phyloP scores from a whole-genome alignment of 2,888 invertebrate genomes.

The Pollenia angustigena region DNA sequence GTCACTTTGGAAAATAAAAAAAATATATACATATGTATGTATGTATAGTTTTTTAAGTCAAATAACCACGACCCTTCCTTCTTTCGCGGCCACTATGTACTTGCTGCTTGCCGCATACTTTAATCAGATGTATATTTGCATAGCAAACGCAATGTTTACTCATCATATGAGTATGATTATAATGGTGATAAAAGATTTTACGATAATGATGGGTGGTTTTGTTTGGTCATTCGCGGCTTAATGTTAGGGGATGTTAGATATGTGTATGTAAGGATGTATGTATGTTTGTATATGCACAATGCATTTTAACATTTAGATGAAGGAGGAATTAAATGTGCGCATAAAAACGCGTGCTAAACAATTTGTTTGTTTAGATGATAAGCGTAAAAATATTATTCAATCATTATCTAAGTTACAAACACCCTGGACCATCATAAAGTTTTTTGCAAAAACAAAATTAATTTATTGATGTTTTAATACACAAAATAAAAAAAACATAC shows the following conservation, averaged over 20 bases:
- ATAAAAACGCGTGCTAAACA: constrained; percentile 24
- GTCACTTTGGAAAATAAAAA: constrained; percentile 7
- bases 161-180: not conserved
- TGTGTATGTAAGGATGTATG: not conserved
- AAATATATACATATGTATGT: no score
- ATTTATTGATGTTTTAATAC: constrained; percentile 14
- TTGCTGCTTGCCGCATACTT: not conserved
- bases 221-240: constrained; percentile 33
- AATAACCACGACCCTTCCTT: constrained; percentile 35
- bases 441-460: not conserved
- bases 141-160: constrained; percentile 8
- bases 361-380: constrained; percentile 49
- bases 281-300: not conserved
- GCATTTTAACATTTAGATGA: constrained; percentile 5
- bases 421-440: constrained; percentile 23
- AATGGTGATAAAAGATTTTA: constrained; percentile 10
- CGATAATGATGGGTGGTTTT: constrained; percentile 37
- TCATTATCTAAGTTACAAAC: constrained; percentile 17
- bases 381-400: constrained; percentile 24
- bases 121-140: constrained; percentile 16
- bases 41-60: not conserved
- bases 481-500: not conserved
- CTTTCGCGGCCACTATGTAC: constrained; percentile 15
- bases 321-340: constrained; percentile 36
- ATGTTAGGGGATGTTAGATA: constrained; percentile 32